A percentile compares a stretch with the other conserved stretches of the same genome.
Conservation (phyloP, 1,140 invertebrate species). For the Microplitis mediator region DNA sequence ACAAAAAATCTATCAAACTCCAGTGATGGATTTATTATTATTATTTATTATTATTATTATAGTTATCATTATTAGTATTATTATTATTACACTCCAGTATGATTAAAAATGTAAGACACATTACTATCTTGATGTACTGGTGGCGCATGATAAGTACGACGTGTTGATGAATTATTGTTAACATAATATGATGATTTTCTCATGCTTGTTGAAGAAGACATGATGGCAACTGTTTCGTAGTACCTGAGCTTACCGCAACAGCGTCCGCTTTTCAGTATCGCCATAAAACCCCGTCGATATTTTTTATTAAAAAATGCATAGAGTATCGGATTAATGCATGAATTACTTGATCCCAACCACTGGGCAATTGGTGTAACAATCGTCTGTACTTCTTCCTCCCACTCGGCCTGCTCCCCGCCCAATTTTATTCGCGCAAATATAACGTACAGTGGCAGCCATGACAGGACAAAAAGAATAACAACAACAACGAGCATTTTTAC, state of each 20-base stretch:
- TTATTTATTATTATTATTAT: not conserved
- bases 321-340: constrained; percentile 96
- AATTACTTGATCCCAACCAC: constrained; percentile 95
- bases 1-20: not conserved
- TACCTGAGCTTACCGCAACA: constrained; percentile 83
- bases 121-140: constrained; percentile 72
- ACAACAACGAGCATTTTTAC: constrained; percentile 97
- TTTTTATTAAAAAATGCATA: constrained; percentile 98
- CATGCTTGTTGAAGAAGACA: constrained; percentile 81
- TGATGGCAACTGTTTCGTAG: constrained; percentile 82
- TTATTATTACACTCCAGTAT: constrained; percentile 62
- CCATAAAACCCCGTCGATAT: constrained; percentile 90
- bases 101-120: constrained; percentile 76
- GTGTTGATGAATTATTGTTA: constrained; percentile 63
- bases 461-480: constrained; percentile 91
- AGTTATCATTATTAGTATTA: not conserved
- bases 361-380: constrained; percentile 90
- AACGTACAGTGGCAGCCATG: constrained; percentile 93
- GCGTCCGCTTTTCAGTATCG: constrained; percentile 81
- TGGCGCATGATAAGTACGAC: constrained; percentile 65
- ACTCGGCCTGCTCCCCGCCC: constrained; percentile 70
- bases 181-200: constrained; percentile 83
- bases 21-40: not conserved
- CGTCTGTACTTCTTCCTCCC: constrained; percentile 80
- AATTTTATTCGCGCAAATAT: constrained; percentile 88